Evolutionary conservation across 2,888 invertebrate genomes (phyloP).

Genomic region (Timandra comae): DNA sequence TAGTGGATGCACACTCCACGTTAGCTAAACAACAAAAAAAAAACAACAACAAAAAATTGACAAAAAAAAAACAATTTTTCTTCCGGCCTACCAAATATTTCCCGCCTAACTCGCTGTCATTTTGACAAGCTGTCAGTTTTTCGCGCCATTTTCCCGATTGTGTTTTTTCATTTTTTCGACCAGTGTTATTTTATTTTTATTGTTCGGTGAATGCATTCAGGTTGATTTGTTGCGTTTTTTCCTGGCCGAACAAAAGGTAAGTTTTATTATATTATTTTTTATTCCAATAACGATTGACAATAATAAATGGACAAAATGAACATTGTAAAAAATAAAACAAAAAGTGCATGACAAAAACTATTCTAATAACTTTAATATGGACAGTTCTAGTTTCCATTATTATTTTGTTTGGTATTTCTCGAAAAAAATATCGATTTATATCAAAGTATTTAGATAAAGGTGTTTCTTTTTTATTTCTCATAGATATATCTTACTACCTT

Average conservation of each 20-base stretch:
- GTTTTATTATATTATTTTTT: conserved; percentile 19
- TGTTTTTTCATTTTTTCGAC: conserved; percentile 32
- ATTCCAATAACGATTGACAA: conserved; percentile 8
- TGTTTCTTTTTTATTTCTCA: too few relatives aligned
- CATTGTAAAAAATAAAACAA: too few relatives aligned
- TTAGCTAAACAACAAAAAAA: conserved; percentile 22
- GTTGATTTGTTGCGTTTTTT: conserved; percentile 23
- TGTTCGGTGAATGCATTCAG: conserved; percentile 25
- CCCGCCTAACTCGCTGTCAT: conserved; percentile 21
- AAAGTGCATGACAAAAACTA: too few relatives aligned
- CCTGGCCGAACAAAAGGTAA: conserved; percentile 25
- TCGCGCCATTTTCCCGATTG: conserved; percentile 37
- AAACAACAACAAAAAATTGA: neutral
- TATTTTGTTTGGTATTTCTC: too few relatives aligned
- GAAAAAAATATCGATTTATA: too few relatives aligned
- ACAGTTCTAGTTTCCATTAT: too few relatives aligned
- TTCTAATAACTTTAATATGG: too few relatives aligned
- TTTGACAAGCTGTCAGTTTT: conserved; percentile 41
- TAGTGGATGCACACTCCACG: conserved; percentile 62
- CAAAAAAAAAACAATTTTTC: conserved; percentile 10
- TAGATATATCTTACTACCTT: too few relatives aligned
- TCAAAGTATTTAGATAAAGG: too few relatives aligned
- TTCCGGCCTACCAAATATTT: conserved; percentile 10
- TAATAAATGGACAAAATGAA: conserved; percentile 20
- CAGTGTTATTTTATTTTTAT: conserved; percentile 26